phyloP scores from a whole-genome alignment of 2,113 vertebrate genomes.

The Zosterops lateralis region DNA sequence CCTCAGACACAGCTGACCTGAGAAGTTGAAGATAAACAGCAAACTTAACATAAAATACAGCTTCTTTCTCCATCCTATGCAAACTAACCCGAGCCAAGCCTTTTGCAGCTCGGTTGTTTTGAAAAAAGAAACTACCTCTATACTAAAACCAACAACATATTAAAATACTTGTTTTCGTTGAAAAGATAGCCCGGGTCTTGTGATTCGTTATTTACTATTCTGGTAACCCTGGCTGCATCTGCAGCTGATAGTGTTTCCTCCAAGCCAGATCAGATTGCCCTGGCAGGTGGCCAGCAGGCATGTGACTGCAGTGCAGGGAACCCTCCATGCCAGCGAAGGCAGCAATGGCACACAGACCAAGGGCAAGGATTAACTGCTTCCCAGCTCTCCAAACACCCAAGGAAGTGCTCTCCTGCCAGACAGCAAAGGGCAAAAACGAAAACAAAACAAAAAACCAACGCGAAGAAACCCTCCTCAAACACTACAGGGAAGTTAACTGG shows the following conservation, averaged over 20 bases:
- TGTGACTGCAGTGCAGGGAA: constrained; percentile 79
- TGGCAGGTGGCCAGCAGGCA: constrained; percentile 75
- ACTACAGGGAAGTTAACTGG: not conserved
- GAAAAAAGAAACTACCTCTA: constrained; percentile 20
- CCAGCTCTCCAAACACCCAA: not conserved
- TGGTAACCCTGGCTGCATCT: constrained; percentile 81
- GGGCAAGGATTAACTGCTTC: constrained; percentile 54
- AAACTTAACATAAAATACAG: not conserved
- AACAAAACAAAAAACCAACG: not conserved
- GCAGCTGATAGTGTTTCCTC: constrained; percentile 80
- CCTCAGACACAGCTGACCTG: not conserved
- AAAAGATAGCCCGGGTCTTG: constrained; percentile 69
- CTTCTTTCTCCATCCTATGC: not conserved
- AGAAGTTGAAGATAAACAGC: not conserved
- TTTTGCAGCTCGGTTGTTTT: not conserved
- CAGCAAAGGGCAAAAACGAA: not conserved
- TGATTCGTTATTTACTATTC: constrained; percentile 88
- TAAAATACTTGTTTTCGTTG: constrained; percentile 77
- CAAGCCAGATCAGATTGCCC: constrained; percentile 68
- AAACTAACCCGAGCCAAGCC: not conserved
- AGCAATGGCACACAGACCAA: constrained; percentile 51
- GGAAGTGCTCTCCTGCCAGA: not conserved
- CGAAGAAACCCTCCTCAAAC: not conserved
- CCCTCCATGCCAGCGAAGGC: constrained; percentile 59
- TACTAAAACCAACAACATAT: constrained; percentile 67